Percentiles rank a stretch among this genome's conserved stretches.
Conservation (phyloP, 53 echinoderm and acorn worm species). For the Holothuria leucospilota region DNA sequence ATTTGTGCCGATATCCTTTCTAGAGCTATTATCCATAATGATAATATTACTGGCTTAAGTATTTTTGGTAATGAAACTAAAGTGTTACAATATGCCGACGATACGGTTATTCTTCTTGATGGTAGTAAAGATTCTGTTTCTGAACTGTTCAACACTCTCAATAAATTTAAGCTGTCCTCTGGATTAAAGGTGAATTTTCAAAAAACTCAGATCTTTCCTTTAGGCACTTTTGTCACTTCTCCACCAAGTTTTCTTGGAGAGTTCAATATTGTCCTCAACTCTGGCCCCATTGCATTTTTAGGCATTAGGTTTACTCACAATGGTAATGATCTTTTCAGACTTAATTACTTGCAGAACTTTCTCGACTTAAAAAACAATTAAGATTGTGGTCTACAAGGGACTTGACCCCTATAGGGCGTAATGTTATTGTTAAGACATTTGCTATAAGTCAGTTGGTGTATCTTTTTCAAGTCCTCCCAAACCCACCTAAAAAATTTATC, state of each 20-base stretch:
- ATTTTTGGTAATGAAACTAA: neutral
- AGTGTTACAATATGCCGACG: too few species aligned
- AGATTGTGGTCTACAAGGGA: too few species aligned
- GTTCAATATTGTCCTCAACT: neutral
- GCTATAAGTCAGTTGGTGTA: conserved; percentile 19
- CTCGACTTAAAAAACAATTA: neutral
- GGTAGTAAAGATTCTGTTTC: conserved; percentile 5
- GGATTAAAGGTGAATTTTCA: conserved; percentile 9
- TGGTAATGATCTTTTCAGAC: too few species aligned
- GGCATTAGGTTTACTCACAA: neutral
- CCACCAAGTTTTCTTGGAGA: neutral
- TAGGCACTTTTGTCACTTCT: too few species aligned
- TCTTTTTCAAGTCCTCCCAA: too few species aligned
- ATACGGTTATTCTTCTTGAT: too few species aligned
- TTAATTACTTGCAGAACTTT: neutral
- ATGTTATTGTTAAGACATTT: too few species aligned
- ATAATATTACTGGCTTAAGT: conserved; percentile 24
- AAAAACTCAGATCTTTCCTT: too few species aligned
- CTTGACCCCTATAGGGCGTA: too few species aligned
- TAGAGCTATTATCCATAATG: conserved; percentile 7
- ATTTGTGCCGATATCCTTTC: conserved; percentile 29
- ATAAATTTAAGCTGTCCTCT: conserved; percentile 11
- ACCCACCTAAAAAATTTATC: too few species aligned
- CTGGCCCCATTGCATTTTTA: neutral
- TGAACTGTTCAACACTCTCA: conserved; percentile 5